Base-by-base conservation (phyloP, 2,797 vertebrate species). In the Furcifer pardalis region DNA sequence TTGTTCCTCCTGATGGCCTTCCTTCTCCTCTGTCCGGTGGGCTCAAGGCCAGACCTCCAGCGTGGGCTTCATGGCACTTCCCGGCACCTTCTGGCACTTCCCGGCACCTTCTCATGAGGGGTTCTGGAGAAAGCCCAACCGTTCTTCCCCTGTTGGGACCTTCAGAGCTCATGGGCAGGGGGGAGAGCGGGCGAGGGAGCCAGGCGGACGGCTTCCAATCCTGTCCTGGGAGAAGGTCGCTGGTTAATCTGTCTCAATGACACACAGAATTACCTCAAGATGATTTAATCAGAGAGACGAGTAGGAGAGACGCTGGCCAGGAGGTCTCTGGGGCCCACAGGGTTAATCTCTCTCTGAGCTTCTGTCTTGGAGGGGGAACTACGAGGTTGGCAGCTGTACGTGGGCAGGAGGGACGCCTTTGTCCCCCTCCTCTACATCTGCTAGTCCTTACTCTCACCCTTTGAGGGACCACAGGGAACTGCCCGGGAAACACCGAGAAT, bases 241-340 rank as follows among this genome's bases (percentile, higher is more conserved):
- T 86, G 3, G 60, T 83, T 96, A 96, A 96, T 95, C 95, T 94
- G 89, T 83, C 92, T 92, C 94, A 94, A 81, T 89, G 95, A 93
- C 94, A 94, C 63, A 85, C 90, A 90, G 94, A 90, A 93, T 95
- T 95, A 96, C 91, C 88, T 93, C 89, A 83, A 91, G 90, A 94
- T 72, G 82, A 91, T 92, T 94, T 94, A 94, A 95, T 94, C 87
- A 8, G 88, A 85, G 90, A 83, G 76, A 87, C 88, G 87, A 79
- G 87, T 79, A 88, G 84, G 87, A 88, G 74, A 75, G 65, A 5
- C 4, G 72, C 89, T 5, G 73, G 46, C 75, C 7, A 40, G 84
- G 86, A 86, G 86, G 42, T n/a, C 23, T 37, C 73, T 32, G 60
- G 87, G 37, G 30, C 75, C n/a, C 15, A 46, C 62, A 73, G 90